A percentile compares a stretch with the other conserved stretches of the same genome.
Conservation (phyloP, 1,140 invertebrate genomes). For the Aphaenogaster ashmeadi region DNA sequence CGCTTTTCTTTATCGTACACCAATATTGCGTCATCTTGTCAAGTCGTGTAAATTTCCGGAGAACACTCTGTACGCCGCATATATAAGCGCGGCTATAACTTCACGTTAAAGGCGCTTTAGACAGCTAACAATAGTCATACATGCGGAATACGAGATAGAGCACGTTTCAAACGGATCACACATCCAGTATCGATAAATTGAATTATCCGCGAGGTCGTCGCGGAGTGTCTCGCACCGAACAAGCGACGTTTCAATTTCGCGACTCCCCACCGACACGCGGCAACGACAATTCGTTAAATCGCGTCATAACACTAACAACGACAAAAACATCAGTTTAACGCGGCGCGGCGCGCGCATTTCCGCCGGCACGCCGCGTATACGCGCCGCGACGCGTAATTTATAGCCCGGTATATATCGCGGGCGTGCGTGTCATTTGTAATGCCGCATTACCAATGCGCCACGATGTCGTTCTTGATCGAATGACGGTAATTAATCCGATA, state of each 20-base stretch:
- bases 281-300: constrained; percentile 45
- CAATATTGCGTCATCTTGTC: constrained; percentile 38
- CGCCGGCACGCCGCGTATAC: neutral
- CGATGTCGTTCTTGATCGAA: constrained; percentile 61
- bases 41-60: constrained; percentile 40
- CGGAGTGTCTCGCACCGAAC: neutral
- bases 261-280: neutral
- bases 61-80: neutral
- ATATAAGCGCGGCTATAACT: neutral
- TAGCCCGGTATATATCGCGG: constrained; percentile 43
- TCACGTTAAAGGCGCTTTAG: constrained; percentile 11
- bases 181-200: constrained; percentile 33
- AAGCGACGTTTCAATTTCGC: constrained; percentile 40
- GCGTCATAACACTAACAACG: constrained; percentile 18
- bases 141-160: neutral
- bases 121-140: constrained; percentile 11
- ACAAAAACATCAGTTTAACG: constrained; percentile 42
- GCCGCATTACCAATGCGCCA: constrained; percentile 60
- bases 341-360: neutral
- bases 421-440: constrained; percentile 63
- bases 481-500: constrained; percentile 54
- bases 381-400: constrained; percentile 44
- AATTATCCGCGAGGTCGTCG: neutral
- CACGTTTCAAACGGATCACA: neutral
- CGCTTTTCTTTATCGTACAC: constrained; percentile 21